These are phyloP conservation scores for Zhuqinia jingwanae DNA, from an alignment of 2,888 invertebrate genomes.

Conservation along the genomic window DNA sequence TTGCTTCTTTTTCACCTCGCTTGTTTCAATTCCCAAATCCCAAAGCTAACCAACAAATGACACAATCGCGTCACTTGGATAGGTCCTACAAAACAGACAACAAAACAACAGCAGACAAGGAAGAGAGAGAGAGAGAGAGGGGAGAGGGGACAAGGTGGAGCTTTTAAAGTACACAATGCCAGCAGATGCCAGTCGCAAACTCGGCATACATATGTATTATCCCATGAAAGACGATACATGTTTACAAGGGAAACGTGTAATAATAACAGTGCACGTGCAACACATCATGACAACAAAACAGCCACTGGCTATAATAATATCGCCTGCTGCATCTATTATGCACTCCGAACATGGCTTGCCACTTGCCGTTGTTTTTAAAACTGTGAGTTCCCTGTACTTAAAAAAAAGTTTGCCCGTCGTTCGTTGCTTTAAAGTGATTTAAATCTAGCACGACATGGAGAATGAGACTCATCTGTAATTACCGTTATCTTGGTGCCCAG, in stretches of 20 bases:
- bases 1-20: not conserved
- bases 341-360: not conserved
- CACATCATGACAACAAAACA: not conserved
- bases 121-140: not conserved
- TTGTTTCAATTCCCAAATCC: too few species aligned
- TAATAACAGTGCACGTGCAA: not conserved
- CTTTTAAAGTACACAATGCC: not conserved
- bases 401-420: too few species aligned
- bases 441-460: not conserved
- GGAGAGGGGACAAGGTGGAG: not conserved
- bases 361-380: not conserved
- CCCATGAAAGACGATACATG: constrained; percentile 1
- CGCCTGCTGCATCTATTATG: not conserved
- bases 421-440: constrained; percentile 3
- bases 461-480: not conserved
- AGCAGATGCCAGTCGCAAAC: too few species aligned
- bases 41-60: not conserved
- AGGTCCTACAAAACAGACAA: not conserved
- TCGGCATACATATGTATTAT: too few species aligned
- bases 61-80: not conserved
- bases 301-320: too few species aligned
- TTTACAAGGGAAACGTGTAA: not conserved
- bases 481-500: not conserved
- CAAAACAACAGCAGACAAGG: not conserved
- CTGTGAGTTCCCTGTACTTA: not conserved